A percentile compares a stretch with the other conserved stretches of the same genome.
These are phyloP conservation scores for Cecidostiba fungosa DNA, from an alignment of 2,888 invertebrate species.

Conservation along the genomic window DNA sequence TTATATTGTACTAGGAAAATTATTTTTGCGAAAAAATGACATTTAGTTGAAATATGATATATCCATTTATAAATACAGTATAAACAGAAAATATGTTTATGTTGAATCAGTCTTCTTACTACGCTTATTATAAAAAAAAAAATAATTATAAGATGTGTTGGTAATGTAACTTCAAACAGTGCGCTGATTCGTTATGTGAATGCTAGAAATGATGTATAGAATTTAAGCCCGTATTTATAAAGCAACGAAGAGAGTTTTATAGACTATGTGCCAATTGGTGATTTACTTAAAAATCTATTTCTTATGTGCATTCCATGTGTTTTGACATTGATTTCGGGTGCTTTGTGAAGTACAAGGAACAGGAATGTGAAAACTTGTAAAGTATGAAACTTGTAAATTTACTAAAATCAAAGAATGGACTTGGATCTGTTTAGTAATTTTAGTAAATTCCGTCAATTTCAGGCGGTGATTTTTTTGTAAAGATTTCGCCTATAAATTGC, in stretches of 20 bases:
- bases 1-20: conserved; percentile 54
- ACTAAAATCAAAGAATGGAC: conserved; percentile 47
- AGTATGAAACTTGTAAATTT: conserved; percentile 60
- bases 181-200: conserved; percentile 46
- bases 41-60: conserved; percentile 72
- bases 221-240: conserved; percentile 57
- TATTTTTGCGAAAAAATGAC: conserved; percentile 64
- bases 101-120: conserved; percentile 70
- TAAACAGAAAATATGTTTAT: conserved; percentile 76
- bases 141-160: conserved; percentile 53
- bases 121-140: conserved; percentile 65
- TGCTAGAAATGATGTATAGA: conserved; percentile 48
- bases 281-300: conserved; percentile 52
- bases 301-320: conserved; percentile 60
- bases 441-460: conserved; percentile 42
- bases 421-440: conserved; percentile 41
- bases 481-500: conserved; percentile 51
- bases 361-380: conserved; percentile 59
- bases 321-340: conserved; percentile 60
- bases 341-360: conserved; percentile 56
- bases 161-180: conserved; percentile 36
- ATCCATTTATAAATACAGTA: conserved; percentile 73
- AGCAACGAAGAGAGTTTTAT: conserved; percentile 63
- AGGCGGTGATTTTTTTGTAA: conserved; percentile 52
- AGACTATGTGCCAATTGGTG: conserved; percentile 64